Percentiles rank a stretch among this genome's conserved stretches.
These are phyloP conservation scores for Pachyramphus minor DNA, from an alignment of 2,113 vertebrate species.

Conservation along the genomic window DNA sequence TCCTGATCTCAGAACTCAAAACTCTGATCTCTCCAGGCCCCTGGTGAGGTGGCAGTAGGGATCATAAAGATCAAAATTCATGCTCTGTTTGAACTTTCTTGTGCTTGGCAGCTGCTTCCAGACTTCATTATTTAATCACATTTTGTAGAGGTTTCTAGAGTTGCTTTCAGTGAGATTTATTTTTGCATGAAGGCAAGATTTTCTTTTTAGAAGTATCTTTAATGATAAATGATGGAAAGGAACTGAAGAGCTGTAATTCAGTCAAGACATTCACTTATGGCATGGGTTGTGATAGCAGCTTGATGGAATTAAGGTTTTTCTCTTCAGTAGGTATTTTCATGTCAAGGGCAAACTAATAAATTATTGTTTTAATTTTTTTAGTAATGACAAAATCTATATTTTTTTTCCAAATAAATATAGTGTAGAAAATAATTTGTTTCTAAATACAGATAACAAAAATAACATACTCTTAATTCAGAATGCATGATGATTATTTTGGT, in stretches of 20 bases:
- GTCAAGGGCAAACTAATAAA: neutral
- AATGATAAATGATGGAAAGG: neutral
- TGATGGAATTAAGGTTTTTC: slow-evolving; percentile 6
- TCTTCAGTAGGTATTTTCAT: neutral
- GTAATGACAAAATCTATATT: neutral
- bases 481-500: neutral
- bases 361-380: neutral
- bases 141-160: neutral
- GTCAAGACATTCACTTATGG: slow-evolving; percentile 9
- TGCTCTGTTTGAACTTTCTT: neutral
- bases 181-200: neutral
- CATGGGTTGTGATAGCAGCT: neutral
- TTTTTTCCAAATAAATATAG: neutral
- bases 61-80: neutral
- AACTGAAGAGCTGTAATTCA: slow-evolving; percentile 31
- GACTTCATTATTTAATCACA: neutral
- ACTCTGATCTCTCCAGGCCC: neutral
- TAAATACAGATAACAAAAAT: neutral
- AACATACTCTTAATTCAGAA: neutral
- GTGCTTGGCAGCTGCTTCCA: neutral
- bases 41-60: neutral
- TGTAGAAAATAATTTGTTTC: neutral
- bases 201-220: neutral
- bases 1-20: neutral
- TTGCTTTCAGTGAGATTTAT: neutral